Evolutionary conservation across 2,797 vertebrate species (phyloP), one percentile per base, ranked within the genome.

Genomic region (Mionectes olivaceus): DNA sequence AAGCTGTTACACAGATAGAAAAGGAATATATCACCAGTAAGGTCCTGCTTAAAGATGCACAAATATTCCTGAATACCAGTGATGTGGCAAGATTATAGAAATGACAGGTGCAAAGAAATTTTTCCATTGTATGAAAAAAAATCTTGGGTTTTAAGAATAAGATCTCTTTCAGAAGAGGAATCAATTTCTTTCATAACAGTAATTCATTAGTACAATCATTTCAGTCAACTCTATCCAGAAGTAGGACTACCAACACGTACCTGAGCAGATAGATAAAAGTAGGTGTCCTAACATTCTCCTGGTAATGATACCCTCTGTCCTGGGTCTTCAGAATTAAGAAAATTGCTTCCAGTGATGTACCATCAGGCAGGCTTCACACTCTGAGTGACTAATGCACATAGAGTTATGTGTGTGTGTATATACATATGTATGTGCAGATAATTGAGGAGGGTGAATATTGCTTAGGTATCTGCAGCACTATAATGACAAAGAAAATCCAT

Each of bases 221-320:
- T 65, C 28, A 37, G 43, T 32, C 13, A 19, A 32, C 11, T 64
- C 14, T 39, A 33, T 11, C 18, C 13, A 49, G 24, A 60, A 68
- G 9, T 3, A 55, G 25, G 11, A 71, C 15, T 46, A 28, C 5
- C 4, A 5, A 4, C 56, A 16, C 0, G 0, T 70, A 27, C 2
- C 15, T 55, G 19, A 9, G 3, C 22, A 74, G 30, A 32, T 4
- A 76, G 21, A 44, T 44, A 27, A 44, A 83, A 63, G 53, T 19
- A 69, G 22, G 12, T 22, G 30, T 49, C 35, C 10, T 59, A 52
- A n/a, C 6, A 13, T 39, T 64, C 43, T 69, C 6, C 46, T 69
- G 19, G 16, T 14, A 35, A 30, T 10, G 10, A 49, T 46, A 5
- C 4, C 3, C 10, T 77, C 6, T 61, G 73, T 87, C 11, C 7